Conservation (phyloP, 92 coral and sea anemone species). For the Bergia puertoricense region DNA sequence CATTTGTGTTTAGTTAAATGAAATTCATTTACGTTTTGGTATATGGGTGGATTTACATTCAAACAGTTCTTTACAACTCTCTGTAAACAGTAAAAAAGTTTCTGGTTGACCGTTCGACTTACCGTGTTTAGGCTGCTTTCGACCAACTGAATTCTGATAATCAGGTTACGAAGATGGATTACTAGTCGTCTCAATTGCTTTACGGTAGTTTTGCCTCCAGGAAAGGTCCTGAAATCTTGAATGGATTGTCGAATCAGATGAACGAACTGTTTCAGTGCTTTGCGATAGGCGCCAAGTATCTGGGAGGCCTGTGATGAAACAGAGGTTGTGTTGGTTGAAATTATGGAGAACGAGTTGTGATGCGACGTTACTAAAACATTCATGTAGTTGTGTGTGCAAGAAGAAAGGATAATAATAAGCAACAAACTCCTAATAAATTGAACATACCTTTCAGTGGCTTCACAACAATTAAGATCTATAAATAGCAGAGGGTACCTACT, state of each 20-base stretch:
- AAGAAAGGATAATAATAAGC: neutral
- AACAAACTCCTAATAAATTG: neutral
- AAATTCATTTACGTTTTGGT: neutral
- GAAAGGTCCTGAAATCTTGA: constrained; percentile 7
- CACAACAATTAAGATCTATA: too few relatives aligned
- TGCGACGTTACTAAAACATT: neutral
- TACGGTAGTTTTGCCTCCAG: constrained; percentile 10
- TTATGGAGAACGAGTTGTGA: neutral
- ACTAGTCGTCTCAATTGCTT: constrained; percentile 6
- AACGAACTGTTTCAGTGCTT: constrained; percentile 8
- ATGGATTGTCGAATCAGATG: neutral
- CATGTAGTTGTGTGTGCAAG: neutral
- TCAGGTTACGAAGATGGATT: constrained; percentile 8
- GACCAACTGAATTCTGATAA: neutral
- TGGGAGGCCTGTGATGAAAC: constrained; percentile 3
- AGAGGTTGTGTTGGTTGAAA: neutral
- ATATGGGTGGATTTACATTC: neutral
- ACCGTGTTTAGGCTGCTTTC: constrained; percentile 21
- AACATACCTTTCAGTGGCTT: too few relatives aligned
- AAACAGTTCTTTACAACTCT: neutral
- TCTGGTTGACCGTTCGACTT: neutral
- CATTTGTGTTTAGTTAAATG: neutral
- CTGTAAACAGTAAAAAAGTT: neutral
- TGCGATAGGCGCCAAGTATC: neutral
- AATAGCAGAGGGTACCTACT: too few relatives aligned